Conservation (phyloP, 2,888 invertebrate genomes). For the Morpho helenor region DNA sequence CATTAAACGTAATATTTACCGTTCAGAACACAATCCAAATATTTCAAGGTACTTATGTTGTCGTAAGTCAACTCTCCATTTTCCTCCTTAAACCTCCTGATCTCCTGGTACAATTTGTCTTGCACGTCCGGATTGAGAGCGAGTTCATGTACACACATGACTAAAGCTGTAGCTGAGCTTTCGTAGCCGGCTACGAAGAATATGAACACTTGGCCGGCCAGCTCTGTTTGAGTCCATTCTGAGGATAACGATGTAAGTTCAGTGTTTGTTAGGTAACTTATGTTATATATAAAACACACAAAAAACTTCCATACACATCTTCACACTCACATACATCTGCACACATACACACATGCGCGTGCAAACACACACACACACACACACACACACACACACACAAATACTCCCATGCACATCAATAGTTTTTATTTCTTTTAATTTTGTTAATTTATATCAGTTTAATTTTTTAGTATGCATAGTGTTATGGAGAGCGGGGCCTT, state of each 20-base stretch:
- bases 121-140: slow-evolving; percentile 61
- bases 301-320: no score
- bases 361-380: no score
- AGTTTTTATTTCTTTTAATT: no score
- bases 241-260: neutral
- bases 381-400: no score
- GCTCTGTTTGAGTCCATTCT: slow-evolving; percentile 62
- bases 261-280: neutral
- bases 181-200: slow-evolving; percentile 73
- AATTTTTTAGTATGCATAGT: no score
- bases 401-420: no score
- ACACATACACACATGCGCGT: no score
- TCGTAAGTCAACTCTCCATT: slow-evolving; percentile 43
- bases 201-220: slow-evolving; percentile 63
- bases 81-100: slow-evolving; percentile 39
- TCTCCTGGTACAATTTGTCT: slow-evolving; percentile 57
- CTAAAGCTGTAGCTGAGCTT: slow-evolving; percentile 53
- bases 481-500: no score
- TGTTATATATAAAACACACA: neutral
- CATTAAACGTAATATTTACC: slow-evolving; percentile 34
- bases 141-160: slow-evolving; percentile 59
- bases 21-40: slow-evolving; percentile 55
- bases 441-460: no score
- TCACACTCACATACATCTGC: no score
- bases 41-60: slow-evolving; percentile 47